Percentiles rank a stretch among this genome's conserved stretches.
These are phyloP conservation scores for Cosmia trapezina DNA, from an alignment of 2,888 invertebrate species.

Conservation along the genomic window DNA sequence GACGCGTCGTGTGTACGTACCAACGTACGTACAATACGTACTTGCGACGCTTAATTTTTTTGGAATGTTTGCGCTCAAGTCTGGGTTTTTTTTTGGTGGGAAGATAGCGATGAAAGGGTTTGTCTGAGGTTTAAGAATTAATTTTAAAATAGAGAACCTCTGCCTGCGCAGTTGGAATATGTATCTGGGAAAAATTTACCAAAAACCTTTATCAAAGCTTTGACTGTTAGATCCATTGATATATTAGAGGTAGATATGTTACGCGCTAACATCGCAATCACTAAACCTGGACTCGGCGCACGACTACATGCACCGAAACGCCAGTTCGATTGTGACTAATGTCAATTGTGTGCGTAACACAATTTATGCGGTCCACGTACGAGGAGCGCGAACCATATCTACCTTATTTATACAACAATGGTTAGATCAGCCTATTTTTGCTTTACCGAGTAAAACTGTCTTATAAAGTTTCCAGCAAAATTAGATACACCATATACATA, in stretches of 20 bases:
- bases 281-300: no score
- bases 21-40: constrained; percentile 64
- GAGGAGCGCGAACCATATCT: no score
- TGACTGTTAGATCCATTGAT: background rate
- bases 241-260: no score
- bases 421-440: no score
- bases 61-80: constrained; percentile 60
- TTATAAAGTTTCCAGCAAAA: background rate
- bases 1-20: constrained; percentile 75
- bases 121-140: background rate
- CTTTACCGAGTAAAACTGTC: background rate
- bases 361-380: no score
- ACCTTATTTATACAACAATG: no score
- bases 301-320: no score
- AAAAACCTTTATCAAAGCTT: background rate
- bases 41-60: constrained; percentile 61
- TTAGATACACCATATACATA: background rate
- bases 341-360: no score
- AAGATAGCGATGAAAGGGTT: constrained; percentile 30
- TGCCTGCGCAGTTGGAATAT: background rate
- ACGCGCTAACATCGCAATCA: no score
- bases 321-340: no score
- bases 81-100: constrained; percentile 37
- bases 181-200: background rate
- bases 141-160: background rate